These are phyloP conservation scores for Tetragnatha montana DNA, from an alignment of 2,888 invertebrate species.

Conservation along the genomic window DNA sequence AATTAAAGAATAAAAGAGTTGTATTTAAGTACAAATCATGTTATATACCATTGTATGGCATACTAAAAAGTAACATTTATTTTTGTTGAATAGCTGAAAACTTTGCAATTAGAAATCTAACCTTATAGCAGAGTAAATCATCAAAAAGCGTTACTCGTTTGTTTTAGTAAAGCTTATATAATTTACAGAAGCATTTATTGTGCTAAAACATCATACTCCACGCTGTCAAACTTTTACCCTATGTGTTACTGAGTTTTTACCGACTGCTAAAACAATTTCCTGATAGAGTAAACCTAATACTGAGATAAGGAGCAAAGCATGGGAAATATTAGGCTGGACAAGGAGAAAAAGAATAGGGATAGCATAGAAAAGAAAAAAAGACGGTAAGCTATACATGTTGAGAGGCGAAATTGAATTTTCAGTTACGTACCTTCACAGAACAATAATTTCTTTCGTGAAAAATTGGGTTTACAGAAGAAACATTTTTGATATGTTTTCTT, in stretches of 20 bases:
- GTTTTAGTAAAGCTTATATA: too few relatives aligned
- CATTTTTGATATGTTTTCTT: background rate
- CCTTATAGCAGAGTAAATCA: too few relatives aligned
- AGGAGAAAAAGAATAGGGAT: background rate
- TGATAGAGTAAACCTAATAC: slow-evolving; percentile 14
- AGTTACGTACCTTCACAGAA: background rate
- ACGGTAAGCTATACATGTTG: background rate
- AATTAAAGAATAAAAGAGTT: too few relatives aligned
- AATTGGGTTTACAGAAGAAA: background rate
- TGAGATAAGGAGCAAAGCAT: background rate
- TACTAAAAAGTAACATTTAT: too few relatives aligned
- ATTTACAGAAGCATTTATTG: background rate
- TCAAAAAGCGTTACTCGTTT: too few relatives aligned
- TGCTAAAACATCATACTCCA: background rate
- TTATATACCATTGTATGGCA: too few relatives aligned
- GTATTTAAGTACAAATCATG: too few relatives aligned
- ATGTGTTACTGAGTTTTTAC: slow-evolving; percentile 9
- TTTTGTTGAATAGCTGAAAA: too few relatives aligned
- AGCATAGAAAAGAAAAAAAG: background rate
- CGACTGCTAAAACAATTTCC: slow-evolving; percentile 29
- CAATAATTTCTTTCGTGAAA: background rate
- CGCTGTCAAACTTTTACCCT: background rate
- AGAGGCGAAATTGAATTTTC: background rate
- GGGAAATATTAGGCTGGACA: background rate
- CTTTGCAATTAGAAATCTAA: too few relatives aligned